A percentile compares a stretch with the other conserved stretches of the same genome.
Evolutionary conservation across 2,113 vertebrate species (phyloP).

Genomic region (Podarcis raffonei): DNA sequence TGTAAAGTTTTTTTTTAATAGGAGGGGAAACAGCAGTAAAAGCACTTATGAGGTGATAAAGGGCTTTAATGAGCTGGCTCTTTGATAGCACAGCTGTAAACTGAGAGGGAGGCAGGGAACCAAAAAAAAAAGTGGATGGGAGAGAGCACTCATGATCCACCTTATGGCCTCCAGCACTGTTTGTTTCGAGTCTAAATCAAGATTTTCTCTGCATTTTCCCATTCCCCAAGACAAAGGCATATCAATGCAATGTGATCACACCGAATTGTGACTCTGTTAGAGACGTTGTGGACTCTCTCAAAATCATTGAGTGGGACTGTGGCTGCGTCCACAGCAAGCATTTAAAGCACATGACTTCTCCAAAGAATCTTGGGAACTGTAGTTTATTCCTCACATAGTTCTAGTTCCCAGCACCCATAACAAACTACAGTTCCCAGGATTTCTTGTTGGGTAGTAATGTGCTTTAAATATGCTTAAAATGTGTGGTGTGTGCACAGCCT

Average conservation of each 20-base stretch:
- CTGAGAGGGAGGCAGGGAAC: neutral
- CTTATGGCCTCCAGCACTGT: neutral
- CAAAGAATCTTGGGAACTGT: too few species aligned
- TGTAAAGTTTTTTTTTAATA: slow-evolving; percentile 31
- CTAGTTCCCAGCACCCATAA: too few species aligned
- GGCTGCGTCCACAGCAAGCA: too few species aligned
- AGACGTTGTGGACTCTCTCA: neutral
- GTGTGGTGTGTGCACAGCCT: too few species aligned
- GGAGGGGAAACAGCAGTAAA: slow-evolving; percentile 14
- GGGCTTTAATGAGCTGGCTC: slow-evolving; percentile 24
- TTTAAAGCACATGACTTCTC: too few species aligned
- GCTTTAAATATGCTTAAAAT: too few species aligned
- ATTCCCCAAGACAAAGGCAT: neutral
- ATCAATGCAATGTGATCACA: neutral
- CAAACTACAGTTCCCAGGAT: too few species aligned
- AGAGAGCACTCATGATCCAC: neutral
- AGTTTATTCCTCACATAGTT: too few species aligned
- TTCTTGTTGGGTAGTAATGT: too few species aligned
- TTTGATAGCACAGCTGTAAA: slow-evolving; percentile 24
- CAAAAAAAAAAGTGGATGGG: neutral
- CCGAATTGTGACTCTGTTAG: too few species aligned
- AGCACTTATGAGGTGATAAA: slow-evolving; percentile 27
- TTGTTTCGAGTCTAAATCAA: neutral
- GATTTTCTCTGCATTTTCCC: neutral
- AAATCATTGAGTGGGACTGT: neutral